These are phyloP conservation scores for Coecobrya sp. DNA, from an alignment of 2,888 invertebrate species.

Conservation along the genomic window DNA sequence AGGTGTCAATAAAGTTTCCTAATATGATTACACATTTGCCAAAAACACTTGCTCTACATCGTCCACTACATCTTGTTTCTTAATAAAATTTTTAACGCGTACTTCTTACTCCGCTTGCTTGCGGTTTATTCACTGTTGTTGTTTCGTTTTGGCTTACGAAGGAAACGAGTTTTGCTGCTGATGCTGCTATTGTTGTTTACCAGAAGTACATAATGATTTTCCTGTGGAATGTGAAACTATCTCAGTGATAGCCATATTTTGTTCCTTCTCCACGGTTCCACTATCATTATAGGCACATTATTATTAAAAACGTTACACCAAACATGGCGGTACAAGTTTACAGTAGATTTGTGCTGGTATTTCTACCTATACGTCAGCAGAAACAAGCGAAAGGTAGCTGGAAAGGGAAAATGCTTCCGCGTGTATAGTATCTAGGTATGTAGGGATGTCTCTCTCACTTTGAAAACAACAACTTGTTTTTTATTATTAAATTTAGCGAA, in stretches of 20 bases:
- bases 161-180: slow-evolving; percentile 5
- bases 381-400: too few relatives aligned
- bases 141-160: neutral
- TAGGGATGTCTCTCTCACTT: slow-evolving; percentile 21
- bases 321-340: neutral
- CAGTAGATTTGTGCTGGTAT: neutral
- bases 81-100: too few relatives aligned
- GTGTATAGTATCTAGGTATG: neutral
- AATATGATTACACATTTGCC: too few relatives aligned
- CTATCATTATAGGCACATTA: slow-evolving; percentile 38
- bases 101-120: too few relatives aligned
- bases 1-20: too few relatives aligned
- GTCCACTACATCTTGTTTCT: too few relatives aligned
- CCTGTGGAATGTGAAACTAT: slow-evolving; percentile 60
- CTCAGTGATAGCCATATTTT: neutral
- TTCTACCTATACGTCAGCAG: neutral
- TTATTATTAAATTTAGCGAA: slow-evolving; percentile 81
- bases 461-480: slow-evolving; percentile 67
- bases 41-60: too few relatives aligned
- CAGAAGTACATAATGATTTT: slow-evolving; percentile 50
- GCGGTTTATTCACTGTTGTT: neutral
- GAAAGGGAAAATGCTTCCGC: neutral
- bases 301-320: slow-evolving; percentile 11
- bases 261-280: neutral
- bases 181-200: slow-evolving; percentile 31